A percentile compares a stretch with the other conserved stretches of the same genome.
These are phyloP conservation scores for Daubentonia madagascariensis DNA, from an alignment of 2,113 vertebrate species.

Conservation along the genomic window DNA sequence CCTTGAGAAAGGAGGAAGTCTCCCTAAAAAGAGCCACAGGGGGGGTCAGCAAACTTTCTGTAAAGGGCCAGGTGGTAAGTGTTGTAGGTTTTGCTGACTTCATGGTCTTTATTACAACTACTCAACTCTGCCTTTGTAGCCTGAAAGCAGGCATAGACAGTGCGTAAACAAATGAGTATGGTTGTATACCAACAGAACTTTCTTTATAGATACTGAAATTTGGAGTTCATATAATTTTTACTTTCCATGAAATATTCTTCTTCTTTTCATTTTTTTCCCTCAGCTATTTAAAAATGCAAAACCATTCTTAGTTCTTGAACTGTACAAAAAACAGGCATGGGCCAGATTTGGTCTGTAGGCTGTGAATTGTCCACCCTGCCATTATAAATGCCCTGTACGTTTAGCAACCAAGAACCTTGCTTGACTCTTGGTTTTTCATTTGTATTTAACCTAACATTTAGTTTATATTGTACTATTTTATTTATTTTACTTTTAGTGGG, in stretches of 20 bases:
- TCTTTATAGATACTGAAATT: not conserved
- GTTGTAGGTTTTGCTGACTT: not conserved
- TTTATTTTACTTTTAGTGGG: conserved; percentile 13
- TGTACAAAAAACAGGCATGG: not conserved
- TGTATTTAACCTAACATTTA: not conserved
- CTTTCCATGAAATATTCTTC: not conserved
- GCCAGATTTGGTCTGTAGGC: not conserved
- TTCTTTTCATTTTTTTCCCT: not conserved
- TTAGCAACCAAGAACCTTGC: not conserved
- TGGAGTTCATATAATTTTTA: not conserved
- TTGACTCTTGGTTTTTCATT: not conserved
- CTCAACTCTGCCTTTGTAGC: not conserved
- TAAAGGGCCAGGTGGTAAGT: not conserved
- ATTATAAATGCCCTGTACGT: not conserved
- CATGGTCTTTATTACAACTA: not conserved
- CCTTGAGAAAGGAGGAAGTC: not conserved
- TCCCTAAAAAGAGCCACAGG: not conserved
- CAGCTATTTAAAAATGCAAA: conserved; percentile 23
- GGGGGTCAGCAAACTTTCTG: not conserved
- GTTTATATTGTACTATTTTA: not conserved
- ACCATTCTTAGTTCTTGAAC: not conserved
- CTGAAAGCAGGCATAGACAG: not conserved
- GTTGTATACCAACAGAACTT: not conserved
- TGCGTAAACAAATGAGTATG: rapidly evolving
- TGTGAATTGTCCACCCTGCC: not conserved